Base-by-base conservation (phyloP, 2,797 vertebrate genomes). In the Pitangus sulphuratus region DNA sequence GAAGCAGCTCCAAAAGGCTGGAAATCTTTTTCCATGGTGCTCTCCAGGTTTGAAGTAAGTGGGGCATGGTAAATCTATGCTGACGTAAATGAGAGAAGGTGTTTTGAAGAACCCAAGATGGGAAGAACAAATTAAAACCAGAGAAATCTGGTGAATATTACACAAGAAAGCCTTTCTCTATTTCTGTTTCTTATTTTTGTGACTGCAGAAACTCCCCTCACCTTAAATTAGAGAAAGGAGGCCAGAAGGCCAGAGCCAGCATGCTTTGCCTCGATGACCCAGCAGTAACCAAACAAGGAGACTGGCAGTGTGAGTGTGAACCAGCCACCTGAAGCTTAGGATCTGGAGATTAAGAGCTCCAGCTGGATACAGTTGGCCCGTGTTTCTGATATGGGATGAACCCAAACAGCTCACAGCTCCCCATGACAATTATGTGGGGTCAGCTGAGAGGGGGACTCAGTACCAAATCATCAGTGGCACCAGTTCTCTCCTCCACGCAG, bases 41-140 rank as follows among this genome's bases (percentile, higher is more conserved):
- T 84, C 44, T 95, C 91, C 96, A 95, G 93, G 80, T 84, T 85
- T 95, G 88, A 88, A 94, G 91, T 94, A 94, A 95, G 71, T 40
- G 85, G 83, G 95, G 91, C 94, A 78, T 97, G 93, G 95, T 93
- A 96, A 90, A 94, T 94, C 91, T 70, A 19, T 11, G 48, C 83
- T 96, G 96, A 97, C 74, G 40, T 95, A 76, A 94, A 95, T 80
- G 66, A 87, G 48, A 68, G 82, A 91, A 96, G 94, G 93, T 96
- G 94, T 96, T 96, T 84, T 84, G 87, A 95, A 95, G 93, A 90
- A 53, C 54, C 33, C 82, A 57, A 64, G 66, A 64, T 35, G 70
- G 60, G 45, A 40, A 96, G 60, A 57, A 75, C 85, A 95, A 94
- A 95, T 95, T 81, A 91, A 95, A 97, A 94, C 60, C 91, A 92